Conservation (phyloP, 2,113 vertebrate species). For the Callospermophilus lateralis region DNA sequence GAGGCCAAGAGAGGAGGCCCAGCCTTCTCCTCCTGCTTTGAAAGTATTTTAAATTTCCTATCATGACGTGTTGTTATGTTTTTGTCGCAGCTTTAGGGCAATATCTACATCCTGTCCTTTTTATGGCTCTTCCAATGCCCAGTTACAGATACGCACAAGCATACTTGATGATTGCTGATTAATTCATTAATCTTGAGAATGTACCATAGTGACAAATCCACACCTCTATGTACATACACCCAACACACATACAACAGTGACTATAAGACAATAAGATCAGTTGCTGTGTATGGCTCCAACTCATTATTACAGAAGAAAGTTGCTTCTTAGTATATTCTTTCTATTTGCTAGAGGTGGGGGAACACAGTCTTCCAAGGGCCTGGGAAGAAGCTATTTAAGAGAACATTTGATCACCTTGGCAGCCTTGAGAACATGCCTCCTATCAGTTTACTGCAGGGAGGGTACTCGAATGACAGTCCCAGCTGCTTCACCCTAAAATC, state of each 20-base stretch:
- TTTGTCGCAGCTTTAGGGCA: neutral
- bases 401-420: conserved; percentile 52
- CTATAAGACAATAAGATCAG: neutral
- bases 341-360: neutral
- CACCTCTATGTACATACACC: neutral
- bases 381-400: neutral
- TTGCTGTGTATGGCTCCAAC: conserved; percentile 18
- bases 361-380: neutral
- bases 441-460: conserved; percentile 62
- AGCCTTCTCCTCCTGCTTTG: conserved; percentile 27
- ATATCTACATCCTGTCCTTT: neutral
- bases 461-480: conserved; percentile 50
- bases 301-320: conserved; percentile 36
- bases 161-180: conserved; percentile 18
- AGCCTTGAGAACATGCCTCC: neutral
- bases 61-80: neutral
- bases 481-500: conserved; percentile 37
- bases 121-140: neutral
- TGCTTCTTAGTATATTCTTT: conserved; percentile 1
- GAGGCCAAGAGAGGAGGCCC: neutral
- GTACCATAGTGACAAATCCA: conserved; percentile 16
- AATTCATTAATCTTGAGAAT: neutral
- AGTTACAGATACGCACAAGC: neutral
- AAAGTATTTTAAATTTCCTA: conserved; percentile 13
- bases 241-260: neutral